Evolutionary conservation across 2,113 vertebrate species (phyloP).

Genomic region (Eulemur rufifrons): DNA sequence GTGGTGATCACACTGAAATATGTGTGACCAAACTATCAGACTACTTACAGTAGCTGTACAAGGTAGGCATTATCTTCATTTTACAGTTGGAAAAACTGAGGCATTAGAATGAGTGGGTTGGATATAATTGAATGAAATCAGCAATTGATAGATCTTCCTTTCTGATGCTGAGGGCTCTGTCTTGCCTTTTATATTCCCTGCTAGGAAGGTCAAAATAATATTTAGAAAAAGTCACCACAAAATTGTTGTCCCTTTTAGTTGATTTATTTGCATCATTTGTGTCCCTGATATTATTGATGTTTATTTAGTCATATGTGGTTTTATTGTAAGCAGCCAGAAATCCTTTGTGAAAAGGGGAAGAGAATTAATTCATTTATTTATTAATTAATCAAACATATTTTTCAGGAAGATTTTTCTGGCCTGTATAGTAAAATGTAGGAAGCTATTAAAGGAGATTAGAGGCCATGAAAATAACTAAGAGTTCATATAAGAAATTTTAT

Average conservation of each 20-base stretch:
- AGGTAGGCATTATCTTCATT: not conserved
- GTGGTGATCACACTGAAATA: not conserved
- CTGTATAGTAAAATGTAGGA: not conserved
- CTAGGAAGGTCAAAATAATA: not conserved
- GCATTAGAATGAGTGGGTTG: not conserved
- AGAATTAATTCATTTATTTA: not conserved
- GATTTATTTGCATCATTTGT: not conserved
- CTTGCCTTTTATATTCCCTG: not conserved
- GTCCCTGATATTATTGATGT: not conserved
- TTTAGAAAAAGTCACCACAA: not conserved
- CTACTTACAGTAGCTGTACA: not conserved
- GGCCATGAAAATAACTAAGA: not conserved
- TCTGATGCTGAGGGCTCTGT: not conserved
- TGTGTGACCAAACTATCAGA: not conserved
- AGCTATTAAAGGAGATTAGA: not conserved
- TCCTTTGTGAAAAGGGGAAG: not conserved
- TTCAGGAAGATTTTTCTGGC: not conserved
- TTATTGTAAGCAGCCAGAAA: conserved; percentile 18
- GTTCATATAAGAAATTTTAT: not conserved
- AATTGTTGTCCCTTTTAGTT: not conserved
- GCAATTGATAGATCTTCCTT: not conserved
- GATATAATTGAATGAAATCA: not conserved
- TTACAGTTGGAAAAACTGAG: not conserved
- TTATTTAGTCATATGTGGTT: not conserved
- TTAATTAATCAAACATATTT: not conserved